Evolutionary conservation across 2,797 vertebrate species (phyloP).

Genomic region (Taeniopygia guttata): DNA sequence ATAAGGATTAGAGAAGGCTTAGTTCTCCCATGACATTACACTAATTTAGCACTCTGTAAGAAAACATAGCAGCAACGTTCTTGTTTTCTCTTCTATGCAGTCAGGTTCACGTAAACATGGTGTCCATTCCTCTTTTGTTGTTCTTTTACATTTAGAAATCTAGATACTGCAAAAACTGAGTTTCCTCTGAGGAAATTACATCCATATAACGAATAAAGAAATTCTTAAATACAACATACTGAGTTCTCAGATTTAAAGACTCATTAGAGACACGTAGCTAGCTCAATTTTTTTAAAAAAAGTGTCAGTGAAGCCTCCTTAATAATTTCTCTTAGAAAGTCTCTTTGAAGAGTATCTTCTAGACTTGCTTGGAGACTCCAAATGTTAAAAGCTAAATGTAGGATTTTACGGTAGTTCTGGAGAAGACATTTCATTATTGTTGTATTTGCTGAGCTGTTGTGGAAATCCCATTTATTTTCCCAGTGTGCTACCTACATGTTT

Average conservation of each 20-base stretch:
- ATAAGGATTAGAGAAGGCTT: not conserved
- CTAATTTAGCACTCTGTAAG: conserved; percentile 32
- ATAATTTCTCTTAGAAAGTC: not conserved
- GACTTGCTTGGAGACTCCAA: not conserved
- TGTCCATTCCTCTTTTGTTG: not conserved
- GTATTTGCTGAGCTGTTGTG: not conserved
- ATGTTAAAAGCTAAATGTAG: not conserved
- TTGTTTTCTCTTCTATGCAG: not conserved
- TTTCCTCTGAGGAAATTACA: conserved; percentile 9
- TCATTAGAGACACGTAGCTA: not conserved
- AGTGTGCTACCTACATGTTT: not conserved
- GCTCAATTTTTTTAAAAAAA: not conserved
- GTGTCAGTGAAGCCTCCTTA: not conserved
- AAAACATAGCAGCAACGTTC: not conserved
- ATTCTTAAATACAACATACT: not conserved
- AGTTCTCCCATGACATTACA: not conserved
- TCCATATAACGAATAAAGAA: not conserved
- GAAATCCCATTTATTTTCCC: not conserved
- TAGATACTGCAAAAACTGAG: not conserved
- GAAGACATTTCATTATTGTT: not conserved
- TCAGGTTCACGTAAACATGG: not conserved
- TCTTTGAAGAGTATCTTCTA: not conserved
- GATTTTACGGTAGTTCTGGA: not conserved
- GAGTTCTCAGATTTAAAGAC: not conserved
- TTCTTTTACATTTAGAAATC: conserved; percentile 1